Percentiles rank a stretch among this genome's conserved stretches.
These are phyloP conservation scores for Atta cephalotes DNA, from an alignment of 1,140 invertebrate genomes.

Conservation along the genomic window DNA sequence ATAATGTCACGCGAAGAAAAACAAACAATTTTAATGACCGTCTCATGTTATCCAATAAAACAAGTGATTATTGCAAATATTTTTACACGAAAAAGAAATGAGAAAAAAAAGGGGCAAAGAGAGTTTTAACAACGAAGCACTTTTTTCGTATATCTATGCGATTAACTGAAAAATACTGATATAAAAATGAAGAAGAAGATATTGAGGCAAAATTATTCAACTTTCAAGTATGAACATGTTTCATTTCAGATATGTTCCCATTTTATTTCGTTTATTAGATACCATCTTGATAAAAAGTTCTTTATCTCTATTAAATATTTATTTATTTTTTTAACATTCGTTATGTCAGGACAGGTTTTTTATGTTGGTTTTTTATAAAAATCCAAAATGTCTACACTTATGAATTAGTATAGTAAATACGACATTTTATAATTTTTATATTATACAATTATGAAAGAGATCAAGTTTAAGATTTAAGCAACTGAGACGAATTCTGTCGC, in stretches of 20 bases:
- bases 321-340: neutral
- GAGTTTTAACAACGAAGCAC: neutral
- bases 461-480: neutral
- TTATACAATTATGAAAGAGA: neutral
- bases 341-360: neutral
- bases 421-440: neutral
- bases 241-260: neutral
- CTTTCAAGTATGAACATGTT: neutral
- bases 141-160: neutral
- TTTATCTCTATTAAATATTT: neutral
- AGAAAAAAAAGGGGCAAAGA: constrained; percentile 36
- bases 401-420: neutral
- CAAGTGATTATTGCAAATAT: neutral
- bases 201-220: neutral
- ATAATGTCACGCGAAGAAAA: constrained; percentile 21
- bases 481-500: neutral
- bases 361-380: neutral
- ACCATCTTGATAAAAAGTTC: neutral
- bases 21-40: constrained; percentile 21
- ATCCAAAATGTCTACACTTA: neutral
- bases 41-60: neutral
- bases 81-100: constrained; percentile 12
- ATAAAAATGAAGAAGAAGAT: neutral
- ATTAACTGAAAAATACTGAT: neutral
- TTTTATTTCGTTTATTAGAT: constrained; percentile 2